Base-by-base conservation (phyloP, 2,113 vertebrate species). In the Ailurus styani region DNA sequence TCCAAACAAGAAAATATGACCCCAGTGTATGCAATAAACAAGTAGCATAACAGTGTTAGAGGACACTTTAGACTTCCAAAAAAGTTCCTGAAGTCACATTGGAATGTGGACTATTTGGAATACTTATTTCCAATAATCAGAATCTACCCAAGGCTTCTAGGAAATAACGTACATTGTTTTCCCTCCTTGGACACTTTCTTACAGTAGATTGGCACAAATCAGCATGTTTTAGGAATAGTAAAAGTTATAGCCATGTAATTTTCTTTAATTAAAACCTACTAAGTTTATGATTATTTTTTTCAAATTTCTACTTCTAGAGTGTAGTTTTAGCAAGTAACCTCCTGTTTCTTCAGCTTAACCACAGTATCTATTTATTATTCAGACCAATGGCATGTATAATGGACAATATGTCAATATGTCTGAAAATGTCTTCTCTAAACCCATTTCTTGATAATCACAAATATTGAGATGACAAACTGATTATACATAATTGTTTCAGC, bases 391-490 rank as follows among this genome's bases (percentile, higher is more conserved):
- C n/a, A 40, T 42, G 7, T 5, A 95, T 62, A 54, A 25, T 3
- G 27, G 34, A 47, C 78, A 40, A 77, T 68, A 57, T 2, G 29
- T 23, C 3, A 17, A 23, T 6, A 29, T 40, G 77, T 50, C 68
- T 97, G 42, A 85, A 87, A 81, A 95, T 72, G 55, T 79, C 52
- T 79, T 95, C 29, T 37, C 79, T 88, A 81, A 94, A 64, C 2
- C 50, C 15, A 72, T 66, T 95, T 95, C 12, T 81, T 72, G 50
- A 73, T 12, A 82, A 52, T 55, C 21, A 94, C 82, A 97, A 57
- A 42, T 77, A 55, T 0, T 93, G 72, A 75, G 70, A 75, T 57
- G 57, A 37, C 3, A 82, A 92, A 34, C 13, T 55, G 50, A 83
- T 82, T 68, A 40, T 31, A 37, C 10, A 60, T 20, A 34, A 87